phyloP scores from a whole-genome alignment of 1,140 invertebrate genomes.

The Drosophila hydei region DNA sequence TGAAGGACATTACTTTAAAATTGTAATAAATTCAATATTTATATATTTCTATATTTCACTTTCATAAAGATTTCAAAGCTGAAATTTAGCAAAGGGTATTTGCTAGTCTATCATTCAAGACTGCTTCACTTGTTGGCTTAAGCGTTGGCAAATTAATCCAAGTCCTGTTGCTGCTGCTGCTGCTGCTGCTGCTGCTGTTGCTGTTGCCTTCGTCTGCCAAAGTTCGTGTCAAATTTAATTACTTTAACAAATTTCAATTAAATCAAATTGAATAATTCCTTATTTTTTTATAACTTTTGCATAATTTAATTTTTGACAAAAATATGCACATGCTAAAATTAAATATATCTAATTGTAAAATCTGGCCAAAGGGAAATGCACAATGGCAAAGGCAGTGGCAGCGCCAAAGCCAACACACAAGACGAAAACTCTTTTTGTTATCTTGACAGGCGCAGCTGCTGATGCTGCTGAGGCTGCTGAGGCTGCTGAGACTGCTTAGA shows the following conservation, averaged over 20 bases:
- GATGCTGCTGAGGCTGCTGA: background rate
- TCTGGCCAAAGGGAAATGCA: slow-evolving; percentile 57
- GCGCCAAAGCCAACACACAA: slow-evolving; percentile 17
- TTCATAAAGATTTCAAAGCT: too few relatives aligned
- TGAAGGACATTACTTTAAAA: too few relatives aligned
- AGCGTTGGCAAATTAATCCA: slow-evolving; percentile 46
- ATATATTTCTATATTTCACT: too few relatives aligned
- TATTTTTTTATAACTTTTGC: slow-evolving; percentile 55
- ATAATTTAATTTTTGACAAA: slow-evolving; percentile 49
- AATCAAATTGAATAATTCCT: slow-evolving; percentile 48
- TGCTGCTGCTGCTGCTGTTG: background rate
- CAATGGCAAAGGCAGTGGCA: slow-evolving; percentile 46
- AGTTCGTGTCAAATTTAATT: slow-evolving; percentile 61
- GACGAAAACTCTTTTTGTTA: slow-evolving; percentile 63
- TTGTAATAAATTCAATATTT: too few relatives aligned
- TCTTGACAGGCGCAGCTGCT: slow-evolving; percentile 69
- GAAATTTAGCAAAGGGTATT: too few relatives aligned
- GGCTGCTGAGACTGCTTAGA: background rate
- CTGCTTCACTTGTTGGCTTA: slow-evolving; percentile 50
- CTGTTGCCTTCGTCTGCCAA: background rate
- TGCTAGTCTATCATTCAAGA: background rate
- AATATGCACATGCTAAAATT: slow-evolving; percentile 6
- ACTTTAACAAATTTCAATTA: slow-evolving; percentile 52
- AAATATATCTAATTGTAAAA: slow-evolving; percentile 49
- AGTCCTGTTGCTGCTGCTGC: slow-evolving; percentile 1